Evolutionary conservation across 2,888 invertebrate genomes (phyloP).

Genomic region (Phanerotoma sp.): DNA sequence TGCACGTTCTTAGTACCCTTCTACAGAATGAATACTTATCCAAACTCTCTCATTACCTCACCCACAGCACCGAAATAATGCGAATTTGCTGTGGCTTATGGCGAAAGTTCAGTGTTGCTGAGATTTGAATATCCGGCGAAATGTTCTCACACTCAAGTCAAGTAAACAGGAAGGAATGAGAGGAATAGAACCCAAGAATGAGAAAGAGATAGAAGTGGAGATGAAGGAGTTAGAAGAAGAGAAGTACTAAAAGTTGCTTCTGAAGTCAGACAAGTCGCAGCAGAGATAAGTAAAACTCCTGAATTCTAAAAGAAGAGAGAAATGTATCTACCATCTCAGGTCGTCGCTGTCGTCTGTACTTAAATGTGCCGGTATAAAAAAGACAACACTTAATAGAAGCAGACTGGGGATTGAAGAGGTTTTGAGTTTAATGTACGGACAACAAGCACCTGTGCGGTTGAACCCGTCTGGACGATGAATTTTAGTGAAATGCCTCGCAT

Average conservation of each 20-base stretch:
- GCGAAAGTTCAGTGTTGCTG: slow-evolving; percentile 1
- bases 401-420: too few species aligned
- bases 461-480: too few species aligned
- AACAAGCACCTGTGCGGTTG: too few species aligned
- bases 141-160: slow-evolving; percentile 4
- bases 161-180: neutral
- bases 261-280: neutral
- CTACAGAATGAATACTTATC: slow-evolving; percentile 5
- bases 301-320: too few species aligned
- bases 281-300: too few species aligned
- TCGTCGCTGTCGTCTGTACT: too few species aligned
- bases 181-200: slow-evolving; percentile 17
- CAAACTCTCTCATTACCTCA: neutral
- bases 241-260: neutral
- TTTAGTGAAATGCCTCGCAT: too few species aligned
- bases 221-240: neutral
- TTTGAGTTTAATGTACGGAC: too few species aligned
- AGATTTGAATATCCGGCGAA: slow-evolving; percentile 5
- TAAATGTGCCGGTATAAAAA: too few species aligned
- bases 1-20: neutral
- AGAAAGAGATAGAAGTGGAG: slow-evolving; percentile 10
- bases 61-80: slow-evolving; percentile 8
- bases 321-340: too few species aligned
- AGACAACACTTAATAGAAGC: too few species aligned
- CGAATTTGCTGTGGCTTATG: slow-evolving; percentile 7